These are phyloP conservation scores for Tichodroma muraria DNA, from an alignment of 2,113 vertebrate genomes.

Conservation along the genomic window DNA sequence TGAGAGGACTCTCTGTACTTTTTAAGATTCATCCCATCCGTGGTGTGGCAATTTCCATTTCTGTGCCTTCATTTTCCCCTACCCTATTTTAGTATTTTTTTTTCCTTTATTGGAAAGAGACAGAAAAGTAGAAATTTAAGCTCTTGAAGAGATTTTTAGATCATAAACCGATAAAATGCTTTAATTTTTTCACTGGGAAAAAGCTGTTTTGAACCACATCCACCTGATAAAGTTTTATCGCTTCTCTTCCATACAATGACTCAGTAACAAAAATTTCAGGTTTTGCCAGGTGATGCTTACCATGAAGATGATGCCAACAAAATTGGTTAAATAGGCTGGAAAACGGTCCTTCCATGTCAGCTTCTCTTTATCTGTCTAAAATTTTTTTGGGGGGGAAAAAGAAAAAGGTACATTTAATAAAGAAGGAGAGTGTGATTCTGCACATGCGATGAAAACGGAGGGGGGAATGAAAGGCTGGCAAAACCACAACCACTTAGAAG, in stretches of 20 bases:
- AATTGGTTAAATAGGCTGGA: conserved; percentile 85
- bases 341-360: conserved; percentile 91
- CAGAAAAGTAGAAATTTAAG: not conserved
- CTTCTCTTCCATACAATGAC: not conserved
- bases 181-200: not conserved
- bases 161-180: not conserved
- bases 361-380: conserved; percentile 85
- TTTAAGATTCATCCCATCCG: not conserved
- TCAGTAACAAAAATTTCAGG: not conserved
- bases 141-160: not conserved
- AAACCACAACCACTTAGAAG: not conserved
- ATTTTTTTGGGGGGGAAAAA: not conserved
- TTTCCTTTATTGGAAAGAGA: not conserved
- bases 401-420: not conserved
- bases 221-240: not conserved
- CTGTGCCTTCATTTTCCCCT: not conserved
- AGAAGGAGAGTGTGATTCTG: not conserved
- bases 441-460: not conserved
- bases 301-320: conserved; percentile 87
- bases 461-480: not conserved
- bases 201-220: not conserved
- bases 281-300: conserved; percentile 67
- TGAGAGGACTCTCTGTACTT: not conserved
- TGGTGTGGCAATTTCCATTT: not conserved
- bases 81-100: not conserved